Evolutionary conservation across 1,140 invertebrate genomes (phyloP).

Genomic region (Pseudobourletiella spinata): DNA sequence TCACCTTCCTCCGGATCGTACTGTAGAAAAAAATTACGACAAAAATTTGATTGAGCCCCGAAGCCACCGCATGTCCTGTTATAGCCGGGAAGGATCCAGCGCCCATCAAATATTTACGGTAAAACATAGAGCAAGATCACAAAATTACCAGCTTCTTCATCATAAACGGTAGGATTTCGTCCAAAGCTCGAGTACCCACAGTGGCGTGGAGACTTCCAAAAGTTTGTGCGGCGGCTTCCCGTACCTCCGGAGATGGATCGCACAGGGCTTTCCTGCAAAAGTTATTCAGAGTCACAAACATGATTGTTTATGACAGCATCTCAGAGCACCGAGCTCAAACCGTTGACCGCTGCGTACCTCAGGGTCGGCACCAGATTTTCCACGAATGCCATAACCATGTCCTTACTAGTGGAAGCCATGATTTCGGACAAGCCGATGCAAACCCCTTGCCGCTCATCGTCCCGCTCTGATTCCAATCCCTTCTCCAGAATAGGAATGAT

Average conservation of each 20-base stretch:
- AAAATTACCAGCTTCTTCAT: conserved; percentile 60
- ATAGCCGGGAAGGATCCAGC: background rate
- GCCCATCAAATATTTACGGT: background rate
- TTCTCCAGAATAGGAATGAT: conserved; percentile 95
- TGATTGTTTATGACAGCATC: too few species aligned
- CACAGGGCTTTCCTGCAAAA: conserved; percentile 63
- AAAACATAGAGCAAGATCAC: background rate
- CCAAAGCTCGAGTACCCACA: conserved; percentile 86
- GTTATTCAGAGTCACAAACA: too few species aligned
- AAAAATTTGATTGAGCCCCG: too few species aligned
- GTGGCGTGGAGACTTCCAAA: conserved; percentile 93
- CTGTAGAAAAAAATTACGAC: conserved; percentile 40
- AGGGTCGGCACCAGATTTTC: conserved; percentile 97
- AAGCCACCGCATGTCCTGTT: too few species aligned
- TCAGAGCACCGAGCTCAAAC: too few species aligned
- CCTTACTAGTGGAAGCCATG: conserved; percentile 88
- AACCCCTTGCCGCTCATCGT: conserved; percentile 93
- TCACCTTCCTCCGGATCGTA: conserved; percentile 65
- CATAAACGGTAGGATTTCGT: conserved; percentile 91
- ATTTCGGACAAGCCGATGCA: conserved; percentile 98
- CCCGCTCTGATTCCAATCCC: conserved; percentile 77
- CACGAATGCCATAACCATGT: conserved; percentile 88
- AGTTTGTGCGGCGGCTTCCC: conserved; percentile 88
- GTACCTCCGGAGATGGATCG: conserved; percentile 84
- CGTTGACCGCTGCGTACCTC: conserved; percentile 44